Evolutionary conservation across 1,140 invertebrate genomes (phyloP).

Genomic region (Rhopalosiphum padi): DNA sequence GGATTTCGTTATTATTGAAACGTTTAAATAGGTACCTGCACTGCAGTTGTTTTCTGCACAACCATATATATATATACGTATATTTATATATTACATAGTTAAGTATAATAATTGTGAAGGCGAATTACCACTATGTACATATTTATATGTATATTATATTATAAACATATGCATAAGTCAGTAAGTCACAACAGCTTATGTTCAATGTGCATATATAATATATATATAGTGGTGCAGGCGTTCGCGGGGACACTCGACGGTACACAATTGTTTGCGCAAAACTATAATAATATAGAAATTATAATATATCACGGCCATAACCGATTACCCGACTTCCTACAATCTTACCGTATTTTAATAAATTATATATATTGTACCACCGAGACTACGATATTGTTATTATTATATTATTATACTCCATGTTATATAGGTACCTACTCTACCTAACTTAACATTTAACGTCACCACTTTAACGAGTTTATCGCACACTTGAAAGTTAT

Average conservation of each 20-base stretch:
- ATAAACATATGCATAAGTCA: too few species aligned
- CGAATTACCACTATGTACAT: not conserved
- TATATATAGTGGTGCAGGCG: not conserved
- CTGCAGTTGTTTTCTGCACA: not conserved
- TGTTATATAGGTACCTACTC: not conserved
- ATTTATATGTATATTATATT: too few species aligned
- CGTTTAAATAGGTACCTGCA: conserved; percentile 20
- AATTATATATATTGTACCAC: not conserved
- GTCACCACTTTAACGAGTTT: not conserved
- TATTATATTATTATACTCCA: not conserved
- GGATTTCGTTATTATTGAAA: conserved; percentile 30
- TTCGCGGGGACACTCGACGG: not conserved
- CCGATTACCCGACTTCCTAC: not conserved
- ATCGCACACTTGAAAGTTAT: not conserved
- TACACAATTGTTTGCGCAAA: not conserved
- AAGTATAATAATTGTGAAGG: not conserved
- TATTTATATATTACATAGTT: not conserved
- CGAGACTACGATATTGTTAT: not conserved
- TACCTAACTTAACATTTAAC: not conserved
- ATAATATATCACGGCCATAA: not conserved
- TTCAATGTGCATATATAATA: too few species aligned
- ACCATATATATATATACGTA: not conserved
- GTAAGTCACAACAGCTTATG: too few species aligned
- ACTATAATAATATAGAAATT: not conserved
- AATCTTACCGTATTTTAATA: not conserved